These are phyloP conservation scores for Lepilemur septentrionalis DNA, from an alignment of 2,797 vertebrate genomes.

Conservation along the genomic window DNA sequence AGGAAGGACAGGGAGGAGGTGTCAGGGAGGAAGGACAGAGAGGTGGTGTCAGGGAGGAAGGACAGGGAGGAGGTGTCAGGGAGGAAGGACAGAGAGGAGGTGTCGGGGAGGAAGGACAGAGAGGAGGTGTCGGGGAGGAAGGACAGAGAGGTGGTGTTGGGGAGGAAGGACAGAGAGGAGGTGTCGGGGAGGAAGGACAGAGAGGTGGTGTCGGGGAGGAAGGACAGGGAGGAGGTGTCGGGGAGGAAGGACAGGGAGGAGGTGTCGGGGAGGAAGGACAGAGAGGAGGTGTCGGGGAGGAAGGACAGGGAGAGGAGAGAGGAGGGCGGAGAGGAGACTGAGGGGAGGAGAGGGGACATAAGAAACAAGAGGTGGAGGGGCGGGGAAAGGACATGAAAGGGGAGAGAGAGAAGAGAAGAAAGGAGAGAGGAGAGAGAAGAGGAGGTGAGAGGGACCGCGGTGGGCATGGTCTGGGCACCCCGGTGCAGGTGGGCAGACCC, in stretches of 20 bases:
- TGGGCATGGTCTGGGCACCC: rapidly evolving
- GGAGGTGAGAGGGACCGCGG: neutral
- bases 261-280: neutral
- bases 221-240: neutral
- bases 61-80: neutral
- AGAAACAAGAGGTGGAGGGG: neutral
- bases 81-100: too few species aligned
- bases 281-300: too few species aligned
- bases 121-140: too few species aligned
- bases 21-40: neutral
- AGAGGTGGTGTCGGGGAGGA: neutral
- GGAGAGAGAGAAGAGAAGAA: neutral
- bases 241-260: neutral
- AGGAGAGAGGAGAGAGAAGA: neutral
- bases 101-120: neutral
- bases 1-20: neutral
- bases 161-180: neutral
- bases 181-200: neutral
- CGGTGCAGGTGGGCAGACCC: rapidly evolving
- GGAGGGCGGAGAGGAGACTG: neutral
- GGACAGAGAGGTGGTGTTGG: neutral
- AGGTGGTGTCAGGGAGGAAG: neutral
- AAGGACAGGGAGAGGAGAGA: neutral
- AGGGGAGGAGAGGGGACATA: too few species aligned
- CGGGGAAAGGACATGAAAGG: neutral